A percentile compares a stretch with the other conserved stretches of the same genome.
Conservation (phyloP, 2,797 vertebrate genomes). For the Lophius americanus region DNA sequence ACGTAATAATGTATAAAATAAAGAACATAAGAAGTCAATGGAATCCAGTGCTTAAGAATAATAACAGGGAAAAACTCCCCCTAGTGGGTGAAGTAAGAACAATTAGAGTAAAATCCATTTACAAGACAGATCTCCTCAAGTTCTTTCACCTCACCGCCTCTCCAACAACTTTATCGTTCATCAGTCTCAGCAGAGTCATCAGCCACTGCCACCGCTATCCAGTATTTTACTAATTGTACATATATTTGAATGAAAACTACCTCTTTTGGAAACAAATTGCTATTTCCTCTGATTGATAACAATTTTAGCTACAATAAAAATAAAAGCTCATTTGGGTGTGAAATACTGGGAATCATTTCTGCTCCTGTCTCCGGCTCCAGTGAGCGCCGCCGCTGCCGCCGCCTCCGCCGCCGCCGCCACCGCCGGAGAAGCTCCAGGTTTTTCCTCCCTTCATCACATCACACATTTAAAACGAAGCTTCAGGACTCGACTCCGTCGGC, state of each 20-base stretch:
- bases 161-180: no score
- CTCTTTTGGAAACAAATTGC: constrained; percentile 34
- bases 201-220: no score
- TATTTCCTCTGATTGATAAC: constrained; percentile 57
- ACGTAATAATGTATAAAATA: no score
- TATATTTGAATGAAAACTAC: constrained; percentile 3
- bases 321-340: constrained; percentile 59
- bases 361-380: constrained; percentile 44
- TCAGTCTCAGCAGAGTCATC: no score
- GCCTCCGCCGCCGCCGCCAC: constrained; percentile 9
- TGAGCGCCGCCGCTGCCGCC: constrained; percentile 23
- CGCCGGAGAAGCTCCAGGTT: constrained; percentile 35
- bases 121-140: no score
- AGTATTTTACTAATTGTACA: no score
- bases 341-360: constrained; percentile 53
- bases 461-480: constrained; percentile 41
- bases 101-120: no score
- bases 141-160: no score
- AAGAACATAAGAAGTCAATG: no score
- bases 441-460: constrained; percentile 49
- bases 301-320: constrained; percentile 44
- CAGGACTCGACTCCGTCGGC: constrained; percentile 17
- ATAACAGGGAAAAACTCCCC: no score
- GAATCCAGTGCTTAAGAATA: no score
- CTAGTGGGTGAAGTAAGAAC: no score